phyloP scores from a whole-genome alignment of 2,113 vertebrate species.

The Cepphus grylle region DNA sequence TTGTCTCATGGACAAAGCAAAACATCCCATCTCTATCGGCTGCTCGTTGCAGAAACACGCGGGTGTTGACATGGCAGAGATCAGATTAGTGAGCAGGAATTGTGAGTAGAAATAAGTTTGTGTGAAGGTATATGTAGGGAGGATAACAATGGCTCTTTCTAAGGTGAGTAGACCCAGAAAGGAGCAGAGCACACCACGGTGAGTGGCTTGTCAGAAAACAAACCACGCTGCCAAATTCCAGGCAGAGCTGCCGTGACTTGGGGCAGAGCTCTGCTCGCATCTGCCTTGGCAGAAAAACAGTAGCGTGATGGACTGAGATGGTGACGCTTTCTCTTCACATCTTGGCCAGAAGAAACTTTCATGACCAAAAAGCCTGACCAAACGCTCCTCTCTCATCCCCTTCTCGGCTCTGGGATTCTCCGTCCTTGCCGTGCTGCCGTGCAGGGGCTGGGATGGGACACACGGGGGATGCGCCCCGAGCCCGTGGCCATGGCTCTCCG shows the following conservation, averaged over 20 bases:
- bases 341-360: not conserved
- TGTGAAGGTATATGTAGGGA: rapidly evolving
- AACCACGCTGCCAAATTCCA: not conserved
- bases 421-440: rapidly evolving
- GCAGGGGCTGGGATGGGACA: too few species aligned
- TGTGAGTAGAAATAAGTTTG: rapidly evolving
- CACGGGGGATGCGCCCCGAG: rapidly evolving
- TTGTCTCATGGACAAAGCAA: not conserved
- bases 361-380: not conserved
- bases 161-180: not conserved
- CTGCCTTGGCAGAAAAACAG: not conserved
- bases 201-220: not conserved
- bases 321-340: not conserved
- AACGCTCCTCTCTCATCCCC: not conserved
- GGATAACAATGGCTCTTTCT: not conserved
- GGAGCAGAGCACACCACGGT: not conserved
- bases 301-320: rapidly evolving
- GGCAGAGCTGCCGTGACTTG: rapidly evolving
- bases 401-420: not conserved
- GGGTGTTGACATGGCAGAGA: not conserved
- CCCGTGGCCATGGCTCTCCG: not conserved
- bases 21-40: not conserved
- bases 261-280: not conserved
- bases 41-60: not conserved
- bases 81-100: not conserved